These are phyloP conservation scores for Echinops telfairi DNA, from an alignment of 2,113 vertebrate genomes.

Conservation along the genomic window DNA sequence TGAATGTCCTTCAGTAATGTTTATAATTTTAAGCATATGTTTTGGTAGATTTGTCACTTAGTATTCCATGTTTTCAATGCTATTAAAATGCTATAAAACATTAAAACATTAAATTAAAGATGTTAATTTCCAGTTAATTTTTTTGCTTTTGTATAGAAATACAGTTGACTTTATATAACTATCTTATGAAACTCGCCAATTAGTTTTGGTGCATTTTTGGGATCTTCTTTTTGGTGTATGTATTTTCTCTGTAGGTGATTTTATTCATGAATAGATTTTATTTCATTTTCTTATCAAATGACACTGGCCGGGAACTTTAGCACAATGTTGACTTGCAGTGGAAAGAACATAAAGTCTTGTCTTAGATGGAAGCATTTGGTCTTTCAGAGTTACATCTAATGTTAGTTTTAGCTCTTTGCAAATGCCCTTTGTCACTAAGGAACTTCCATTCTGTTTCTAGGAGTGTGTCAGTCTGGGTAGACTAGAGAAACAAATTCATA, in stretches of 20 bases:
- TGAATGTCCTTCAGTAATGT: too few relatives aligned
- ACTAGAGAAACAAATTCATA: too few relatives aligned
- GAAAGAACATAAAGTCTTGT: neutral
- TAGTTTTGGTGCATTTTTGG: neutral
- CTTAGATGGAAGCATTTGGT: neutral
- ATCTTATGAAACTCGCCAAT: conserved; percentile 1
- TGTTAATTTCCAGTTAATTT: neutral
- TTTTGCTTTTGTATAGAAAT: conserved; percentile 22
- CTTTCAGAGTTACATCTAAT: neutral
- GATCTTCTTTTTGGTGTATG: neutral
- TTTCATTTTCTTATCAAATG: conserved; percentile 46
- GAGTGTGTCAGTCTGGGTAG: too few relatives aligned
- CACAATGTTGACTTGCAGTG: neutral
- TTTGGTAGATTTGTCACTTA: too few relatives aligned
- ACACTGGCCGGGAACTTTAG: neutral
- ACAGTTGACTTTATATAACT: neutral
- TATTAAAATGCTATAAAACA: neutral
- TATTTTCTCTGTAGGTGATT: conserved; percentile 25
- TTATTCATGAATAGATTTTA: neutral
- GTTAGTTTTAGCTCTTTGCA: neutral
- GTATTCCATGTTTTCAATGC: too few relatives aligned
- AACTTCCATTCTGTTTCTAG: conserved; percentile 22
- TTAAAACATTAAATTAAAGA: too few relatives aligned
- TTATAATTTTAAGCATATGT: too few relatives aligned
- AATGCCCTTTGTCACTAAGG: neutral